These are phyloP conservation scores for Drosophila percnosoma DNA, from an alignment of 2,888 invertebrate genomes.

Conservation along the genomic window DNA sequence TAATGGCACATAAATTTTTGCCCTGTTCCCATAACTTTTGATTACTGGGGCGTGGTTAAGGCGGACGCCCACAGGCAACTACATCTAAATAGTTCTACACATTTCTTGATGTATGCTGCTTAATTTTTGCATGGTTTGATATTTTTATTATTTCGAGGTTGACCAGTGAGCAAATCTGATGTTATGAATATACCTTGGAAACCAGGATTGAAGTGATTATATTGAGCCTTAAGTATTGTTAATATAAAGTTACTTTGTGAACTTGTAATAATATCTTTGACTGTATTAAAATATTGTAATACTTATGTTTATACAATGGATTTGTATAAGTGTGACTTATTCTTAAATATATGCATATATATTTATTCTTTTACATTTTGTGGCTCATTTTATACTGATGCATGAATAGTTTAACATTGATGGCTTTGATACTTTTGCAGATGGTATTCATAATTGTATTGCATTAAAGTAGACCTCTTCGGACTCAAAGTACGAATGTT, in stretches of 20 bases:
- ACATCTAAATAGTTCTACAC: too few relatives aligned
- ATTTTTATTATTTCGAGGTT: too few relatives aligned
- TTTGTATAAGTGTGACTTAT: background rate
- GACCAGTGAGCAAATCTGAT: too few relatives aligned
- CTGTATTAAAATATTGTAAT: background rate
- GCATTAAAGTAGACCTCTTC: background rate
- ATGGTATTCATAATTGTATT: background rate
- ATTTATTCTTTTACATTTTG: background rate
- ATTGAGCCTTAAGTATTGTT: background rate
- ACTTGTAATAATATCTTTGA: background rate
- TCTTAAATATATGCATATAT: background rate
- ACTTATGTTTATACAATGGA: background rate
- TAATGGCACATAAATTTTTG: constrained; percentile 75
- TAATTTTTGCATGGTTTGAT: too few relatives aligned
- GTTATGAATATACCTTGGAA: too few relatives aligned
- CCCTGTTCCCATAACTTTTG: constrained; percentile 71
- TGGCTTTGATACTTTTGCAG: background rate
- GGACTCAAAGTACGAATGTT: background rate
- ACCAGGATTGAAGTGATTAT: constrained; percentile 3
- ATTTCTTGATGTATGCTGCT: too few relatives aligned
- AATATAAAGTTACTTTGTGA: background rate
- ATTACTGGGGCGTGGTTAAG: too few relatives aligned
- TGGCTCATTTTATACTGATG: constrained; percentile 2
- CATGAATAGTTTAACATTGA: background rate
- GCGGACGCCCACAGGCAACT: too few relatives aligned